These are phyloP conservation scores for Apocheima hispidaria DNA, from an alignment of 2,888 invertebrate genomes.

Conservation along the genomic window DNA sequence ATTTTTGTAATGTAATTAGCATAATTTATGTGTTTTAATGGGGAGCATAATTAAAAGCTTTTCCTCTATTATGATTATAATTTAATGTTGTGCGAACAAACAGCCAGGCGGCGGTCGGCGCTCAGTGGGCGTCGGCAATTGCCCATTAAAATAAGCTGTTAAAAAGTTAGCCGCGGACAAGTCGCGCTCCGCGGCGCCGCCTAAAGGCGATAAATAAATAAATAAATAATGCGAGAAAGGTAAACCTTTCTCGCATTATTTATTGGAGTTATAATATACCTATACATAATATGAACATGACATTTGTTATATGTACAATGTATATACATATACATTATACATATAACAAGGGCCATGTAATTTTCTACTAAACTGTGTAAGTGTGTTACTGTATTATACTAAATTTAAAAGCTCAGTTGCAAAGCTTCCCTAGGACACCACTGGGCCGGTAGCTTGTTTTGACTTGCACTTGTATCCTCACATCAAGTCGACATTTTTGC, in stretches of 20 bases:
- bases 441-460: too few relatives aligned
- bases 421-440: neutral
- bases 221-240: too few relatives aligned
- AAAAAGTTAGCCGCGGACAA: slow-evolving; percentile 6
- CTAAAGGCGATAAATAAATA: too few relatives aligned
- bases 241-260: too few relatives aligned
- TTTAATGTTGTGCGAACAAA: slow-evolving; percentile 25
- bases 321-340: too few relatives aligned
- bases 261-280: neutral
- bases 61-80: slow-evolving; percentile 32
- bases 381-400: too few relatives aligned
- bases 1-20: neutral
- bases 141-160: slow-evolving; percentile 17
- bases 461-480: too few relatives aligned
- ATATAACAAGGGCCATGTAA: too few relatives aligned
- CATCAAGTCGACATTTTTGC: too few relatives aligned
- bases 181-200: slow-evolving; percentile 5
- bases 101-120: neutral
- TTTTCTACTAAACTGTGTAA: too few relatives aligned
- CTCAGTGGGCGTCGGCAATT: slow-evolving; percentile 7
- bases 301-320: too few relatives aligned
- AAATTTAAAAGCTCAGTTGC: neutral
- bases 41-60: slow-evolving; percentile 26
- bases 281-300: too few relatives aligned
- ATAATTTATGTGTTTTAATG: neutral